phyloP scores from a whole-genome alignment of 2,113 vertebrate genomes.

The Hippolais icterina region DNA sequence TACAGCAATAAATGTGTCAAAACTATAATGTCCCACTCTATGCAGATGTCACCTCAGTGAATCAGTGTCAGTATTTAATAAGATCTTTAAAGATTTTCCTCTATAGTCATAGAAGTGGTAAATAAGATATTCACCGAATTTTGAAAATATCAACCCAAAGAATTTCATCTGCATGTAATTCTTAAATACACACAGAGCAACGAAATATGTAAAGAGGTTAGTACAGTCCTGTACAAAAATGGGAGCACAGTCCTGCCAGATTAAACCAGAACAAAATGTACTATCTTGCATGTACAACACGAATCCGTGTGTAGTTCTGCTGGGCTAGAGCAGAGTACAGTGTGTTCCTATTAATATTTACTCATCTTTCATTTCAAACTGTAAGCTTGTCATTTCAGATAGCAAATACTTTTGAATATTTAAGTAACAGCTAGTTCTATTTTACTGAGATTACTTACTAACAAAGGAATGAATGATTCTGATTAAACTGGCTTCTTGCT shows the following conservation, averaged over 20 bases:
- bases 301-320: neutral
- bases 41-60: neutral
- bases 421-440: slow-evolving; percentile 63
- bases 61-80: neutral
- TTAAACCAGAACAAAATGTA: slow-evolving; percentile 25
- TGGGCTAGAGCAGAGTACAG: neutral
- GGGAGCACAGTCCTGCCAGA: neutral
- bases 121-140: neutral
- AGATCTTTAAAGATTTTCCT: neutral
- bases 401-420: slow-evolving; percentile 60
- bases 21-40: neutral
- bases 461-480: slow-evolving; percentile 73
- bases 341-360: slow-evolving; percentile 43
- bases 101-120: neutral
- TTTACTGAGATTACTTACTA: slow-evolving; percentile 71
- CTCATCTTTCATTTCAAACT: slow-evolving; percentile 46
- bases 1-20: neutral
- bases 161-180: slow-evolving; percentile 37
- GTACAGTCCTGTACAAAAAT: slow-evolving; percentile 26
- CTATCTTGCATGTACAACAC: neutral
- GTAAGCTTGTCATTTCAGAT: slow-evolving; percentile 56
- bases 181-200: slow-evolving; percentile 22
- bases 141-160: neutral
- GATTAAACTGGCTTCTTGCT: slow-evolving; percentile 58
- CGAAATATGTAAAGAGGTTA: slow-evolving; percentile 41